A percentile compares a stretch with the other conserved stretches of the same genome.
Evolutionary conservation across 2,888 invertebrate genomes (phyloP).

Genomic region (Panopea generosa): DNA sequence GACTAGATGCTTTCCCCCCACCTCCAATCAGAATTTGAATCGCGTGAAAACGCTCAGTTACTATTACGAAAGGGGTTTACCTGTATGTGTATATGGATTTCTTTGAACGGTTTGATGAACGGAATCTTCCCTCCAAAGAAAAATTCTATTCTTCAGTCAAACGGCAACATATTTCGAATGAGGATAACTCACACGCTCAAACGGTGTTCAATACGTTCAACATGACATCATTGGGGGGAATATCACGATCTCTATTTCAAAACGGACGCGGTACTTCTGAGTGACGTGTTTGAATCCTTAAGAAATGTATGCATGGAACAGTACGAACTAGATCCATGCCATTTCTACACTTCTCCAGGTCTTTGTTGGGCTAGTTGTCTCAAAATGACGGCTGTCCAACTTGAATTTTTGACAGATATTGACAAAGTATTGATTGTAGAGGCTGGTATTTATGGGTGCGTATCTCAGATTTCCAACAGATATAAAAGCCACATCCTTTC

Average conservation of each 20-base stretch:
- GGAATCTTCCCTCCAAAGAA: conserved; percentile 14
- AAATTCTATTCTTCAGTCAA: conserved; percentile 29
- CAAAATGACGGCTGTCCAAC: conserved; percentile 23
- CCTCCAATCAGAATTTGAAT: conserved; percentile 22
- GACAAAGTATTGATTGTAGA: conserved; percentile 25
- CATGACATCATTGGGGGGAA: conserved; percentile 11
- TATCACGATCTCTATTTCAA: conserved; percentile 38
- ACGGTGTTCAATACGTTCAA: conserved; percentile 22
- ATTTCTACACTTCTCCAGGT: conserved; percentile 47
- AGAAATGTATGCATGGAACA: conserved; percentile 32
- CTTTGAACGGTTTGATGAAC: conserved; percentile 15
- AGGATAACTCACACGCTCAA: conserved; percentile 35
- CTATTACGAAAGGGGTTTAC: conserved; percentile 27
- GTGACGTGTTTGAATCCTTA: conserved; percentile 36
- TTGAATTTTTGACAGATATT: conserved; percentile 29
- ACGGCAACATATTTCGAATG: conserved; percentile 24
- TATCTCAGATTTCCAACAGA: conserved; percentile 22
- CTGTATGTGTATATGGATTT: conserved; percentile 32
- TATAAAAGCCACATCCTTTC: conserved; percentile 17
- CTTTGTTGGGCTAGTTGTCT: conserved; percentile 37
- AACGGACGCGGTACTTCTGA: conserved; percentile 29
- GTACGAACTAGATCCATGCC: conserved; percentile 41
- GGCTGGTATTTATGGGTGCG: conserved; percentile 15
- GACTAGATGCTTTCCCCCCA: background rate
- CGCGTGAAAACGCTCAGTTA: conserved; percentile 6